Percentiles rank a stretch among this genome's conserved stretches.
These are phyloP conservation scores for Ophiodon elongatus DNA, from an alignment of 2,113 vertebrate genomes.

Conservation along the genomic window DNA sequence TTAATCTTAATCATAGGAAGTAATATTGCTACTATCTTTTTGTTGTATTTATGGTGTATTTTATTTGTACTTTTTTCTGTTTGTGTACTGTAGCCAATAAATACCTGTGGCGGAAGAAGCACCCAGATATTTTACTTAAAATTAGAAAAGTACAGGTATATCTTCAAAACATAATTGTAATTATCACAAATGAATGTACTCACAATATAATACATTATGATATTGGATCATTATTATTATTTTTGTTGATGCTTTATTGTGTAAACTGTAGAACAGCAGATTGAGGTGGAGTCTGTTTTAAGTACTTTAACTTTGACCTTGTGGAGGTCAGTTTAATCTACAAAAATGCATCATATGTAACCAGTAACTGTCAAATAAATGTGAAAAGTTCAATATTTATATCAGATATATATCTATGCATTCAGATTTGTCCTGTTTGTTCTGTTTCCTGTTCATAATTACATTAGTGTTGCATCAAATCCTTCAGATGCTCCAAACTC, in stretches of 20 bases:
- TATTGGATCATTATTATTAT: neutral
- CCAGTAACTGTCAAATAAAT: no score
- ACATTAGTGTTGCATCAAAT: neutral
- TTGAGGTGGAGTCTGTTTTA: neutral
- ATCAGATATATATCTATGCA: neutral
- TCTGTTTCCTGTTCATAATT: neutral
- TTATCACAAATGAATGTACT: neutral
- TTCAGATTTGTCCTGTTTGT: neutral
- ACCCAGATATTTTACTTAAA: neutral
- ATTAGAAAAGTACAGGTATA: neutral
- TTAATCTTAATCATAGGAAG: neutral
- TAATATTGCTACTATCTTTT: neutral
- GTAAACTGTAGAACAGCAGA: neutral
- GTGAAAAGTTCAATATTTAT: no score
- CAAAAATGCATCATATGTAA: no score
- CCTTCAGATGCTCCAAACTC: neutral
- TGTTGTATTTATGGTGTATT: neutral
- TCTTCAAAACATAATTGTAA: neutral
- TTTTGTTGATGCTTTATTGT: neutral
- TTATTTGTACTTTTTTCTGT: neutral
- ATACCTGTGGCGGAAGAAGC: neutral
- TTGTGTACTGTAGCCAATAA: neutral
- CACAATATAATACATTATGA: neutral
- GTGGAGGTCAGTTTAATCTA: no score
- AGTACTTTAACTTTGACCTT: no score